phyloP scores from a whole-genome alignment of 2,113 vertebrate species.

The Columba livia region DNA sequence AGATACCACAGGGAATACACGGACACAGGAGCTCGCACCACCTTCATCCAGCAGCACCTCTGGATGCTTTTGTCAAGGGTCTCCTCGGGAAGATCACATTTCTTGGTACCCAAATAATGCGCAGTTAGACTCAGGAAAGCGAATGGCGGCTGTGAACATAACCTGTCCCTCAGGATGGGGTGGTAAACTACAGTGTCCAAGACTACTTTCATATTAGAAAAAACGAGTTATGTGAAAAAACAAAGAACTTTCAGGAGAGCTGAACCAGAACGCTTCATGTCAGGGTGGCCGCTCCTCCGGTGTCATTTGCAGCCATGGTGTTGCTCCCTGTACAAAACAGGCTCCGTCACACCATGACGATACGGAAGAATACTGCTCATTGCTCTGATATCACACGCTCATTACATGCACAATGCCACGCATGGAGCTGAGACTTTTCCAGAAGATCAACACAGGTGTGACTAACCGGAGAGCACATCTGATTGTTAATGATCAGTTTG shows the following conservation, averaged over 20 bases:
- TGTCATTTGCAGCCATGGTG: neutral
- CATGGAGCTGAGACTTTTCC: neutral
- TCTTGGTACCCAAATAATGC: accelerated
- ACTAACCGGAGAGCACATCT: neutral
- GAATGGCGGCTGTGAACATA: neutral
- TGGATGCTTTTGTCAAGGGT: neutral
- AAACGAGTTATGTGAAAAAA: neutral
- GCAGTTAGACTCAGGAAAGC: neutral
- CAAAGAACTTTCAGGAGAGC: neutral
- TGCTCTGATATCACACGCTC: neutral
- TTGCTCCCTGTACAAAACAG: neutral
- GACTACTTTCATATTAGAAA: accelerated
- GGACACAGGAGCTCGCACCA: accelerated
- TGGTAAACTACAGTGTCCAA: accelerated
- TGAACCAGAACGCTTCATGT: neutral
- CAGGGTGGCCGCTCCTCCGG: neutral
- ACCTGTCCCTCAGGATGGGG: neutral
- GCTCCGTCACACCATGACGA: neutral
- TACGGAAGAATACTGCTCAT: neutral
- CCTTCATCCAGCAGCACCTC: accelerated
- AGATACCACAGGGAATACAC: accelerated
- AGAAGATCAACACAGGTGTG: neutral
- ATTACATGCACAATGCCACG: neutral
- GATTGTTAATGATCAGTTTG: neutral
- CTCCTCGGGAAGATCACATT: neutral